Base-by-base conservation (phyloP, 2,797 vertebrate genomes). In the Eupleurogrammus muticus region DNA sequence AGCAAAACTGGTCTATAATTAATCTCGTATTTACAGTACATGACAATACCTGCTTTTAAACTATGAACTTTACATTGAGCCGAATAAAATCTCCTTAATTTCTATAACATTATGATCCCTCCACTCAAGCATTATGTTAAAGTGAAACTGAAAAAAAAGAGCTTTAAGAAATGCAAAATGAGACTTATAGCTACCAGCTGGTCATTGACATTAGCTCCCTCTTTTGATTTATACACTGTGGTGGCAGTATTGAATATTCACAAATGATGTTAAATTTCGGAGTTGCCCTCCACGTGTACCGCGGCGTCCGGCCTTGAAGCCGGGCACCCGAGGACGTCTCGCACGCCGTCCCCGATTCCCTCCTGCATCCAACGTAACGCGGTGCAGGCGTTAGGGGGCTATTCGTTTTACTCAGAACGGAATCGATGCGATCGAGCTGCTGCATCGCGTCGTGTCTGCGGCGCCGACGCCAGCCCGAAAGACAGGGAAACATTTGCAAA, bases 401-500 rank as follows among this genome's bases (percentile, higher is more conserved):
- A 86, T 86, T 85, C 50, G 83, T 88, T 89, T 87, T 36, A 70
- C 75, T 85, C 79, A 56, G 54, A 76, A 40, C 52, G 34, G 32
- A 73, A 79, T 86, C 82, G 20, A 86, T 90, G 68, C 40, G 65
- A 87, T 87, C 0, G 66, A 89, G 71, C 74, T 73, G 60, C 35
- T 53, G 63, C 40, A 77, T 68, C 72, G 66, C 66, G 48, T 69
- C 79, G 73, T 73, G 58, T 64, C 42, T 44, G 10, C 9, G 42
- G 67, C 9, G 8, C 23, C 66, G 57, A 52, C 71, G 40, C 47
- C 36, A 21, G 62, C 42, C 56, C 46, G 42, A 73, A 86, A 77
- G 70, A 82, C 81, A 86, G 85, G 79, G 82, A 82, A 79, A 60
- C 48, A 77, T 71, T n/a, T n/a, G n/a, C n/a, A n/a, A n/a, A n/a